phyloP scores from a whole-genome alignment of 2,888 invertebrate genomes.

The Cacoxenus indagator region DNA sequence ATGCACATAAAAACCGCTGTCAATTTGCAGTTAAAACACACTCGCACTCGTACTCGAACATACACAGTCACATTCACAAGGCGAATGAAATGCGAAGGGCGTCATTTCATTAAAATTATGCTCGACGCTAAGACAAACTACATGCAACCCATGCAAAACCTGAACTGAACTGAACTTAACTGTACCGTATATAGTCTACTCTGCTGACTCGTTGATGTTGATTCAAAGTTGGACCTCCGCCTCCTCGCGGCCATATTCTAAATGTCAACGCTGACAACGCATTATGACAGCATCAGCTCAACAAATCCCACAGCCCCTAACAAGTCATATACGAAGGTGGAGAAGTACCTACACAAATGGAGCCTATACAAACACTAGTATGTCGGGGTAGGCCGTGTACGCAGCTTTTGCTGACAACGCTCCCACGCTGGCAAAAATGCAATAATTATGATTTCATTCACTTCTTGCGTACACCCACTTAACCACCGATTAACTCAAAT shows the following conservation, averaged over 20 bases:
- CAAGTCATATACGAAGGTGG: not conserved
- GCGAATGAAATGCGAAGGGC: not conserved
- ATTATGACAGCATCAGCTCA: not conserved
- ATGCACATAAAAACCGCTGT: constrained; percentile 5
- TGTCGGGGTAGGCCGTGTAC: not conserved
- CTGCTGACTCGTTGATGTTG: not conserved
- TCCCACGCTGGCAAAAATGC: not conserved
- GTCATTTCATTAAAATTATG: constrained; percentile 4
- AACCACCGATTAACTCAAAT: not conserved
- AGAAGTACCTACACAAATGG: not conserved
- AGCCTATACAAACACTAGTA: not conserved
- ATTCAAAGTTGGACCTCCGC: not conserved
- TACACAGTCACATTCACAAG: not conserved
- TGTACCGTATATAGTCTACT: not conserved
- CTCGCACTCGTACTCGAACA: not conserved
- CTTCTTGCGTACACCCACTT: not conserved
- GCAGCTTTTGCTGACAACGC: constrained; percentile 8
- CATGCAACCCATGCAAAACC: not conserved
- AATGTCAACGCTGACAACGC: not conserved
- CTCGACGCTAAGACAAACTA: not conserved
- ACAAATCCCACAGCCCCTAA: not conserved
- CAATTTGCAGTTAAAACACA: constrained; percentile 13
- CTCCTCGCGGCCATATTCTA: not conserved
- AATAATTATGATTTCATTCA: constrained; percentile 13
- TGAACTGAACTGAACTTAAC: too few species aligned